Conservation (phyloP, 2,797 vertebrate genomes). For the Brachyrhaphis roseni region DNA sequence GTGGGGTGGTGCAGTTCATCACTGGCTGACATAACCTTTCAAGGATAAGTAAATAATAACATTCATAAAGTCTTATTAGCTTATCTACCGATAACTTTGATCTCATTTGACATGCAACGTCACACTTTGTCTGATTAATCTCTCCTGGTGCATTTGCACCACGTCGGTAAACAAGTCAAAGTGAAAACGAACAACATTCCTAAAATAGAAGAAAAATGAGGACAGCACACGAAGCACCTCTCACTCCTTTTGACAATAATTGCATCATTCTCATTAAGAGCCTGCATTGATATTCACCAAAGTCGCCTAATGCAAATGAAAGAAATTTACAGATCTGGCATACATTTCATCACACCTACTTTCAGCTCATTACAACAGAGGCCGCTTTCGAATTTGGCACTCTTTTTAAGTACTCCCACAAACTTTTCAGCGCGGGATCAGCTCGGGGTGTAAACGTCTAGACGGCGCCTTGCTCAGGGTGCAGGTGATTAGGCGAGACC, state of each 20-base stretch:
- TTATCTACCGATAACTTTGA: background rate
- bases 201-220: constrained; percentile 26
- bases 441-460: constrained; percentile 56
- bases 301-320: constrained; percentile 55
- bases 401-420: constrained; percentile 47
- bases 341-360: constrained; percentile 53
- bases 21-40: background rate
- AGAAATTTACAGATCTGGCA: constrained; percentile 44
- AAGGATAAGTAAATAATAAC: background rate
- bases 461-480: constrained; percentile 57
- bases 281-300: constrained; percentile 47
- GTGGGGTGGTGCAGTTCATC: background rate
- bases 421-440: constrained; percentile 46
- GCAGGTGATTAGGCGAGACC: constrained; percentile 66
- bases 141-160: background rate
- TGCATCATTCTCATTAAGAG: constrained; percentile 58
- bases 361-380: constrained; percentile 52
- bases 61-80: background rate
- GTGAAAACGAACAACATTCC: constrained; percentile 30
- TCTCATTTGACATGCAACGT: background rate
- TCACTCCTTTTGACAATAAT: constrained; percentile 30
- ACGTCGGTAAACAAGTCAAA: constrained; percentile 6
- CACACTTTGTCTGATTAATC: background rate
- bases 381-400: constrained; percentile 34
- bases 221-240: constrained; percentile 25